Evolutionary conservation across 1,140 invertebrate genomes (phyloP), one percentile per base, ranked within the genome.

Genomic region (Bombus superbus): DNA sequence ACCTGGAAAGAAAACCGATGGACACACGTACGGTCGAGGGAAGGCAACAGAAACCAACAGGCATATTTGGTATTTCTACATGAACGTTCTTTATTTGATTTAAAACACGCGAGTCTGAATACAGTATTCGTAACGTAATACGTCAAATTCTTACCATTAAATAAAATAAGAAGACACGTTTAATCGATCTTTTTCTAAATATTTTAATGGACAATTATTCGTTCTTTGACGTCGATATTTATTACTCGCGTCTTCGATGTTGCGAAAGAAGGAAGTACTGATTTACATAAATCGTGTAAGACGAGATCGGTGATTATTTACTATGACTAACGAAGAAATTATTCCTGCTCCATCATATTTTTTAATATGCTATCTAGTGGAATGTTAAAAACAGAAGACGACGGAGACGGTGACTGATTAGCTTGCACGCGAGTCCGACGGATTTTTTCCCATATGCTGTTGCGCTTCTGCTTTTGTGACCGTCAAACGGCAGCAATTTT

Each of bases 1-100:
- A 87, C 86, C 44, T 86, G 89, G 85, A 64, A 85, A 78, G 78
- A 74, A 87, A 78, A 69, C 69, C 59, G 57, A 75, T 66, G 81
- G 57, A 47, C 81, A 86, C 59, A 83, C 66, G 22, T 62, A 35
- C 68, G 84, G 40, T 38, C 35, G 62, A 81, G 76, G 74, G 66
- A 88, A 68, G 42, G 42, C 28, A 62, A 62, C 59, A n/a, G 59
- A n/a, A 62, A 62, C 59, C 59, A 62, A 62, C 59, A n/a, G 1
- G 25, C 59, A n/a, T 62, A 62, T 62, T 62, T 62, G 59, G 59
- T 66, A 32, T 32, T 32, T 32, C 32, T 66, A 32, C 64, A n/a
- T 18, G 64, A 66, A 66, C 11, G 11, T 66, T 66, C n/a, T 4
- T 32, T 66, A 32, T 32, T 66, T 66, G n/a, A n/a, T 66, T 66